Conservation (phyloP, 2,888 invertebrate species). For the Plebejus melissa region DNA sequence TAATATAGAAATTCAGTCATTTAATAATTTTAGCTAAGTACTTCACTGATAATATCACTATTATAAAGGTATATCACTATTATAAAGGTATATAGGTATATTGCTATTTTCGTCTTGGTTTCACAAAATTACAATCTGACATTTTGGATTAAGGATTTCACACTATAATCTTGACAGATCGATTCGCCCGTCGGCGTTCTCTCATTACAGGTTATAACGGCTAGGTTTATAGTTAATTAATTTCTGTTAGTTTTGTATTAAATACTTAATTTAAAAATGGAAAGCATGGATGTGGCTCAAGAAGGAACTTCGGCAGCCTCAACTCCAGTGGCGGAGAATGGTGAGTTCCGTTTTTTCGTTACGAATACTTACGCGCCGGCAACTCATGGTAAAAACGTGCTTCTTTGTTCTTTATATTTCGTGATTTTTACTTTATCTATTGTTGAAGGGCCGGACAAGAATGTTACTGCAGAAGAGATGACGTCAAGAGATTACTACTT, state of each 20-base stretch:
- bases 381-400: constrained; percentile 61
- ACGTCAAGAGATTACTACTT: constrained; percentile 99
- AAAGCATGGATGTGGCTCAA: constrained; percentile 74
- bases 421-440: constrained; percentile 30
- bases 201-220: constrained; percentile 61
- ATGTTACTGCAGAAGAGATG: constrained; percentile 94
- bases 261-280: constrained; percentile 54
- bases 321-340: constrained; percentile 68
- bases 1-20: background rate
- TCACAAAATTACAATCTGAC: background rate
- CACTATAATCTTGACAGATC: background rate
- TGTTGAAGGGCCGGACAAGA: constrained; percentile 66
- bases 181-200: constrained; percentile 2
- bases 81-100: background rate
- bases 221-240: background rate
- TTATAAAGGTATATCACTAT: background rate
- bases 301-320: constrained; percentile 65
- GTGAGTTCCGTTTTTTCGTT: constrained; percentile 49
- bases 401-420: constrained; percentile 45
- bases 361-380: constrained; percentile 43
- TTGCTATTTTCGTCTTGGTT: background rate
- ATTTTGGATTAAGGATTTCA: background rate
- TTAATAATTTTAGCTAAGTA: background rate
- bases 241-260: constrained; percentile 36
- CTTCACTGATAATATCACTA: background rate